Percentiles rank a stretch among this genome's conserved stretches.
Evolutionary conservation across 1,140 invertebrate genomes (phyloP).

Genomic region (Solenopsis invicta): DNA sequence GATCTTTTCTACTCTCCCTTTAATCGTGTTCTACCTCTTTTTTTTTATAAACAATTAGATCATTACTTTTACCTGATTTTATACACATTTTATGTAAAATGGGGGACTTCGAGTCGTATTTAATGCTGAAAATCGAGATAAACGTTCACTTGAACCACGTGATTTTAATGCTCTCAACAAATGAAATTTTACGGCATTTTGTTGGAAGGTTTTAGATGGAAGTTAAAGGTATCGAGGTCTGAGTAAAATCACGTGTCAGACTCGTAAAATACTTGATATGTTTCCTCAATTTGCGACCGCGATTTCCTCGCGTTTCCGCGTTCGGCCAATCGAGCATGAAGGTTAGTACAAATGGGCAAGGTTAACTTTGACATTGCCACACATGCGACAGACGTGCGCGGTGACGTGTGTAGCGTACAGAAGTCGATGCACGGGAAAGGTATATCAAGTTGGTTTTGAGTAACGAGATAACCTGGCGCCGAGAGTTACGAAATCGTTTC

Average conservation of each 20-base stretch:
- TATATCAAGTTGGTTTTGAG: neutral
- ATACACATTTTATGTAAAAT: neutral
- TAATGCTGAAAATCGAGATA: neutral
- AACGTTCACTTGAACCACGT: neutral
- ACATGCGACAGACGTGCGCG: neutral
- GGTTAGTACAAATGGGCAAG: slow-evolving; percentile 63
- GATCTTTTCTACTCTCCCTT: neutral
- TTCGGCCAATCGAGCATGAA: slow-evolving; percentile 54
- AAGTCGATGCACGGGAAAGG: slow-evolving; percentile 37
- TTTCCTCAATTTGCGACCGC: neutral
- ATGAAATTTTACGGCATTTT: neutral
- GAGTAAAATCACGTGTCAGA: neutral
- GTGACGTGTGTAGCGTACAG: neutral
- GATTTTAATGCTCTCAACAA: neutral
- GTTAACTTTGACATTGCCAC: slow-evolving; percentile 60
- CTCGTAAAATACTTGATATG: neutral
- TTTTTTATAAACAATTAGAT: slow-evolving; percentile 8
- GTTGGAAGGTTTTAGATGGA: neutral
- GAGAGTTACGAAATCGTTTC: slow-evolving; percentile 15
- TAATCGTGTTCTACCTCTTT: neutral
- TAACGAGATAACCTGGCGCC: neutral
- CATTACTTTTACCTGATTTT: neutral
- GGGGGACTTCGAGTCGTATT: neutral
- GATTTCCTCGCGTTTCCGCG: slow-evolving; percentile 34
- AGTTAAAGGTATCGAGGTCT: neutral